Percentiles rank a stretch among this genome's conserved stretches.
phyloP scores from a whole-genome alignment of 2,113 vertebrate genomes.

The Anarhynchus alexandrinus region DNA sequence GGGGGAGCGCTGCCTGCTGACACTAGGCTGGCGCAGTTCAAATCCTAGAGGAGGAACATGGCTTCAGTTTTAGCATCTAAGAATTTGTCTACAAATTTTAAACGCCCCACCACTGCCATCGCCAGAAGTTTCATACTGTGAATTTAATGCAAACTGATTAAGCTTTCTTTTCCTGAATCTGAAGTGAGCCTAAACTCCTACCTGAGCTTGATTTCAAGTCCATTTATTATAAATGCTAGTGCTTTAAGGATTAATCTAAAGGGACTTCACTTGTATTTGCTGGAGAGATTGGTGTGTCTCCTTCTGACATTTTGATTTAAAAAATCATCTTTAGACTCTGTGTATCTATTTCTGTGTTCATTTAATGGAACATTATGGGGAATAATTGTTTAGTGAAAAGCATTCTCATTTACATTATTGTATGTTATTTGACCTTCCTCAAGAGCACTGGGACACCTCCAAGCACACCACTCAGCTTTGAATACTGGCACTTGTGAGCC shows the following conservation, averaged over 20 bases:
- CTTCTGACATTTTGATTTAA: background rate
- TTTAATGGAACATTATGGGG: background rate
- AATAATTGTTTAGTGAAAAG: background rate
- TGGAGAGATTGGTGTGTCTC: background rate
- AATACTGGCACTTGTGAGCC: background rate
- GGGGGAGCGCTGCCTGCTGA: background rate
- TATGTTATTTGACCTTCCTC: background rate
- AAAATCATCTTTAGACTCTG: background rate
- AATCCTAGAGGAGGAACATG: background rate
- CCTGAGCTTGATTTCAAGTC: background rate
- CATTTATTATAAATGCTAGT: background rate
- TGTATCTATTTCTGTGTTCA: background rate
- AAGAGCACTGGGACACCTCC: background rate
- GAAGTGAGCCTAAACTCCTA: background rate
- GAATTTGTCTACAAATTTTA: background rate
- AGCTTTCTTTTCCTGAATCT: background rate
- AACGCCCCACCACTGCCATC: background rate
- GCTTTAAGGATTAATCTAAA: background rate
- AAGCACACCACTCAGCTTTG: background rate
- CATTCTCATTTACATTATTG: constrained; percentile 1
- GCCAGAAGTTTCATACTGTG: background rate
- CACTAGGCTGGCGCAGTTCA: background rate
- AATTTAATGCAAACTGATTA: background rate
- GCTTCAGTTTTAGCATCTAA: background rate
- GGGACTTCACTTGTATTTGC: background rate